Evolutionary conservation across 2,113 vertebrate genomes (phyloP).

Genomic region (Salvelinus fontinalis): DNA sequence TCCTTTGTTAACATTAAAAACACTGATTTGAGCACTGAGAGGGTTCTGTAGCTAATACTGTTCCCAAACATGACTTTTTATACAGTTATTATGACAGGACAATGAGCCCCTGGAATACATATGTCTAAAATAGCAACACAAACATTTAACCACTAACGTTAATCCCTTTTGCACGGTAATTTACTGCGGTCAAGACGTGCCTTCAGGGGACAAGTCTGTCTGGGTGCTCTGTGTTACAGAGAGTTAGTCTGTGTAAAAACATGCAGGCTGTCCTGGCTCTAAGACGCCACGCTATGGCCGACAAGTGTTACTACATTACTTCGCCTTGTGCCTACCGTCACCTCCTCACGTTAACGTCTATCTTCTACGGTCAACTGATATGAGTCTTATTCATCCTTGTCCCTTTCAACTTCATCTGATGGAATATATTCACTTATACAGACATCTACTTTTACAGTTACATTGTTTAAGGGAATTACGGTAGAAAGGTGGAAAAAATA

Average conservation of each 20-base stretch:
- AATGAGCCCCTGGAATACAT: background rate
- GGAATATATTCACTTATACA: background rate
- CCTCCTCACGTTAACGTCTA: background rate
- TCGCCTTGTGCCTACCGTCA: background rate
- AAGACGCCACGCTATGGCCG: background rate
- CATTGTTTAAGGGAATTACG: conserved; percentile 28
- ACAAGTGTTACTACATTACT: conserved; percentile 9
- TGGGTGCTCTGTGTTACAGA: background rate
- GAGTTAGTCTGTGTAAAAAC: background rate
- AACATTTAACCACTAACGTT: background rate
- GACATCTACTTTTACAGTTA: background rate
- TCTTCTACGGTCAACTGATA: background rate
- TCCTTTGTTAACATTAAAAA: conserved; percentile 30
- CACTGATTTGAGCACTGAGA: background rate
- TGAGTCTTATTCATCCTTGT: background rate
- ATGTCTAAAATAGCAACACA: background rate
- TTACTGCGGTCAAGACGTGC: background rate
- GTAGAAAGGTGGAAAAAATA: background rate
- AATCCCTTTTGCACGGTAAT: background rate
- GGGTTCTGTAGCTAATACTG: background rate
- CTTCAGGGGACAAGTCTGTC: background rate
- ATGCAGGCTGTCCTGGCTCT: background rate
- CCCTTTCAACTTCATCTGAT: background rate
- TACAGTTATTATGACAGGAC: background rate
- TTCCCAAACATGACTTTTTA: background rate